A percentile compares a stretch with the other conserved stretches of the same genome.
Conservation (phyloP, 2,888 invertebrate species). For the Synergus gifuensis region DNA sequence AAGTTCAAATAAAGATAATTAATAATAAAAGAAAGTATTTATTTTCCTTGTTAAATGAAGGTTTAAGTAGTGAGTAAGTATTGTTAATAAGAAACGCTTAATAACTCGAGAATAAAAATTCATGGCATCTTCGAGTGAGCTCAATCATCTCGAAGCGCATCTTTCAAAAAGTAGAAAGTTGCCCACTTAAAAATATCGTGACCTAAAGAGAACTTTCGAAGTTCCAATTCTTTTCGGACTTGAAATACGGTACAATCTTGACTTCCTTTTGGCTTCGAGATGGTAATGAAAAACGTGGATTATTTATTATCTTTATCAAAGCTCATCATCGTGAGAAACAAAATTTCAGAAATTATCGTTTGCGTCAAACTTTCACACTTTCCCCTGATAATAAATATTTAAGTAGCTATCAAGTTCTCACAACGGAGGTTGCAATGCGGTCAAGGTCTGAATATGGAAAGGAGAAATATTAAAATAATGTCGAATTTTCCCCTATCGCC, state of each 20-base stretch:
- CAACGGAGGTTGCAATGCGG: background rate
- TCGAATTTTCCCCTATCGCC: slow-evolving; percentile 1
- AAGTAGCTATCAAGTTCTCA: background rate
- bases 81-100: background rate
- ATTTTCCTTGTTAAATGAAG: background rate
- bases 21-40: slow-evolving; percentile 11
- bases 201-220: slow-evolving; percentile 37
- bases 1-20: slow-evolving; percentile 38
- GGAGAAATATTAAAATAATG: background rate
- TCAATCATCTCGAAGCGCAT: slow-evolving; percentile 31
- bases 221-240: slow-evolving; percentile 31
- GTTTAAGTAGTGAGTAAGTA: background rate
- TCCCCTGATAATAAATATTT: slow-evolving; percentile 27
- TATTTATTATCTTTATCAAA: background rate
- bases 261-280: background rate
- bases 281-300: background rate
- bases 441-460: background rate
- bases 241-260: background rate
- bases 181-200: slow-evolving; percentile 31
- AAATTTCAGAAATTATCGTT: slow-evolving; percentile 14
- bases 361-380: slow-evolving; percentile 31
- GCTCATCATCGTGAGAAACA: background rate
- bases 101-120: slow-evolving; percentile 16
- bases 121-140: background rate
- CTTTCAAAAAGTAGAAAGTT: slow-evolving; percentile 39